These are phyloP conservation scores for Numenius phaeopus DNA, from an alignment of 2,797 vertebrate species.

Conservation along the genomic window DNA sequence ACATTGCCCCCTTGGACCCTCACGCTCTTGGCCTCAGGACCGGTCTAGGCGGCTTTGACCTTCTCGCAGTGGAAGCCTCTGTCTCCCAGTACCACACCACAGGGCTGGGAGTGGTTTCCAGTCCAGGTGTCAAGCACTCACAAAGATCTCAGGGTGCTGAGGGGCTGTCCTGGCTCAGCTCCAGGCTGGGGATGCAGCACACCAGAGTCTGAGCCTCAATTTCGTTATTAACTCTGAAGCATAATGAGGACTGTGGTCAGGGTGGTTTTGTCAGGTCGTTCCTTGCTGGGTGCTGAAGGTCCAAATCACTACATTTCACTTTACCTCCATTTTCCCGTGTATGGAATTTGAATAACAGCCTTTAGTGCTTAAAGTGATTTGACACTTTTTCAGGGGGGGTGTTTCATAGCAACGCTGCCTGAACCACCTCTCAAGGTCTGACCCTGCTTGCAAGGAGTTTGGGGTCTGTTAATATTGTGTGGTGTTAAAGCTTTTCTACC, in stretches of 20 bases:
- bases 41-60: background rate
- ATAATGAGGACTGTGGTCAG: fast-evolving
- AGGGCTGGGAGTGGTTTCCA: background rate
- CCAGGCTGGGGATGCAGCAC: background rate
- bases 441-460: background rate
- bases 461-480: fast-evolving
- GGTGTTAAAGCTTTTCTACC: background rate
- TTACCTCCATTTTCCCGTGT: fast-evolving
- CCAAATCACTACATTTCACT: background rate
- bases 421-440: too few species aligned
- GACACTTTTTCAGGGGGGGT: background rate
- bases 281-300: fast-evolving
- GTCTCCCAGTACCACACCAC: fast-evolving
- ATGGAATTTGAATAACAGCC: background rate
- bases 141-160: fast-evolving
- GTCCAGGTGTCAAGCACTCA: fast-evolving
- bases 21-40: fast-evolving
- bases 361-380: background rate
- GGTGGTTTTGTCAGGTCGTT: background rate
- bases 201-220: fast-evolving
- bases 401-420: background rate
- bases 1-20: background rate
- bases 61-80: background rate
- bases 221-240: background rate
- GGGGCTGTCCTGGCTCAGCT: background rate